phyloP scores from a whole-genome alignment of 2,888 invertebrate species.

The Oligia strigilis region DNA sequence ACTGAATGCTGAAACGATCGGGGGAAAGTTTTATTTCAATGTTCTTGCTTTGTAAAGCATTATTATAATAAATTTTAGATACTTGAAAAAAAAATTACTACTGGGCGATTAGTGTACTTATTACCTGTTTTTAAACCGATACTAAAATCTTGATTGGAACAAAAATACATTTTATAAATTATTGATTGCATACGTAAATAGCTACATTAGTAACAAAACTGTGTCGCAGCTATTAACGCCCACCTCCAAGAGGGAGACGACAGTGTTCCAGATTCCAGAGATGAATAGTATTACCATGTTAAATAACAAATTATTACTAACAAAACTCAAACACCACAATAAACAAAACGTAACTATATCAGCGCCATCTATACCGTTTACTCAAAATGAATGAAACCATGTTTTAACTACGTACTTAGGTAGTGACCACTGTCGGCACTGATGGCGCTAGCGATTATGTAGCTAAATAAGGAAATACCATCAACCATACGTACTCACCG shows the following conservation, averaged over 20 bases:
- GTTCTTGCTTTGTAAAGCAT: not conserved
- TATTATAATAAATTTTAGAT: too few relatives aligned
- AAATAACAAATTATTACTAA: not conserved
- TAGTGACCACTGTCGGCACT: slow-evolving; percentile 45
- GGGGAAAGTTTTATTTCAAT: not conserved
- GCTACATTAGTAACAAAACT: not conserved
- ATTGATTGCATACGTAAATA: not conserved
- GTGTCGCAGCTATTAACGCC: not conserved
- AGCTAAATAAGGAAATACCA: slow-evolving; percentile 60
- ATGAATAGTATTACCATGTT: not conserved
- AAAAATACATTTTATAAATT: not conserved
- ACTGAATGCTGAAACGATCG: not conserved
- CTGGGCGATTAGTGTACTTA: not conserved
- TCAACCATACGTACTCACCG: slow-evolving; percentile 77
- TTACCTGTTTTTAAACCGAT: too few relatives aligned
- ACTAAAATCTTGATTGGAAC: not conserved
- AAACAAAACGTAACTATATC: not conserved
- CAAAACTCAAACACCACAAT: not conserved
- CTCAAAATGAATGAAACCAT: not conserved
- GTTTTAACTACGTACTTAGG: not conserved
- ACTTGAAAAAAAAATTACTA: not conserved
- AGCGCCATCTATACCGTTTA: slow-evolving; percentile 74
- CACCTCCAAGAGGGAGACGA: not conserved
- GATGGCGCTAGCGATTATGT: slow-evolving; percentile 70
- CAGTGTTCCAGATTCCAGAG: not conserved